These are phyloP conservation scores for Hydrophis major DNA, from an alignment of 2,797 vertebrate genomes.

Conservation along the genomic window DNA sequence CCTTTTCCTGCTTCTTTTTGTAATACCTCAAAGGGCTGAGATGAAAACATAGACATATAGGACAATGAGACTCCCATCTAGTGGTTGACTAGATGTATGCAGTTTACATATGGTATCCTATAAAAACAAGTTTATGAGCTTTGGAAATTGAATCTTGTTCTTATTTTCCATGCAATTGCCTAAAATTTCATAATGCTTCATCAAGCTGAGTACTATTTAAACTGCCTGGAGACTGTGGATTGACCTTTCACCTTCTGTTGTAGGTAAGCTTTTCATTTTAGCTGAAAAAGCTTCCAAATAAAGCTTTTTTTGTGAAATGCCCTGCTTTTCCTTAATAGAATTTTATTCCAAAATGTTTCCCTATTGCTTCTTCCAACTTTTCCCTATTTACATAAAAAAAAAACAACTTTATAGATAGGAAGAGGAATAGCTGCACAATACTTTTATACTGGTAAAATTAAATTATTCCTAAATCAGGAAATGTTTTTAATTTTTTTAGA, in stretches of 20 bases:
- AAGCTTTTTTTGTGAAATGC: not conserved
- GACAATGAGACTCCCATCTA: not conserved
- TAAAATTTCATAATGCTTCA: not conserved
- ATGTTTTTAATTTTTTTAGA: not conserved
- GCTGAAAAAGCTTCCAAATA: not conserved
- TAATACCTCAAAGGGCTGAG: not conserved
- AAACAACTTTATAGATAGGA: not conserved
- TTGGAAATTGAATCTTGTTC: not conserved
- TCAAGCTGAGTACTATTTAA: not conserved
- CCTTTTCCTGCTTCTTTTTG: not conserved
- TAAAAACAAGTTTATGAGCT: not conserved
- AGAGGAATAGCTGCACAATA: not conserved
- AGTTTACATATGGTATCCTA: not conserved
- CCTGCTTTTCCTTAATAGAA: not conserved
- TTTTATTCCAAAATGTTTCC: not conserved
- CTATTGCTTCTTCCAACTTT: not conserved
- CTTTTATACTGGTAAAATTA: not conserved
- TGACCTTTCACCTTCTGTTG: not conserved
- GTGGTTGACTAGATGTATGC: not conserved
- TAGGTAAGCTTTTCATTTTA: not conserved
- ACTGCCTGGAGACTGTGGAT: not conserved
- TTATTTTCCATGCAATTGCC: not conserved
- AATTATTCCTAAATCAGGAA: not conserved
- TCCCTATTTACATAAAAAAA: not conserved
- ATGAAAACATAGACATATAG: not conserved